Percentiles rank a stretch among this genome's conserved stretches.
Evolutionary conservation across 2,113 vertebrate genomes (phyloP).

Genomic region (Petromus typicus): DNA sequence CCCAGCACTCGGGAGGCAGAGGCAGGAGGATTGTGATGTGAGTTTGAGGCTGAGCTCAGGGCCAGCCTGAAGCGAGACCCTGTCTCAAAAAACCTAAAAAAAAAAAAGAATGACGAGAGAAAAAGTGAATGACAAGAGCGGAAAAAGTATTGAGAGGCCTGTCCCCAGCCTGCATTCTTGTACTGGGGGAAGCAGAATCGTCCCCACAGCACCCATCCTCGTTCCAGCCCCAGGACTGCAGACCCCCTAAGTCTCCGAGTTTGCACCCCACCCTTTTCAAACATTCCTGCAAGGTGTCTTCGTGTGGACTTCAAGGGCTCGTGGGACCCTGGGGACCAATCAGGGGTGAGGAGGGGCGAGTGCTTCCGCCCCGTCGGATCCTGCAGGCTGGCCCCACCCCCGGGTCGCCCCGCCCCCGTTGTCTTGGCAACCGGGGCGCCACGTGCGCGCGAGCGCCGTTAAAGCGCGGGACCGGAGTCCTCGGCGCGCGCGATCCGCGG

Average conservation of each 20-base stretch:
- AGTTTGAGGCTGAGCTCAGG: no score
- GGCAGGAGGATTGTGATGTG: no score
- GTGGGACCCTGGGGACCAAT: no score
- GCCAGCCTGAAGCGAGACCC: no score
- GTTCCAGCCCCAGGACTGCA: neutral
- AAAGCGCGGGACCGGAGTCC: neutral
- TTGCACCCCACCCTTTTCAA: neutral
- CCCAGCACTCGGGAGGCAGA: no score
- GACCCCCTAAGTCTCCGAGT: neutral
- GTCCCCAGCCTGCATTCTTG: neutral
- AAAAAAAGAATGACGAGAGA: no score
- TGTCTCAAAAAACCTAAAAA: no score
- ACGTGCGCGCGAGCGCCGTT: neutral
- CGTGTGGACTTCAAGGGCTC: no score
- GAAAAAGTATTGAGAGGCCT: neutral
- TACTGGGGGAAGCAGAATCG: neutral
- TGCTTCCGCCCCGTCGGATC: no score
- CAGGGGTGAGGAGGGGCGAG: no score
- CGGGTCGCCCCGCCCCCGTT: neutral
- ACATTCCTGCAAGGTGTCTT: neutral
- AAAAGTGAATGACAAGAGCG: neutral
- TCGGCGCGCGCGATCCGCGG: neutral
- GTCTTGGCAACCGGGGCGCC: conserved; percentile 47
- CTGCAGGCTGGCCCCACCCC: no score
- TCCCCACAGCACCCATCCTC: neutral